These are phyloP conservation scores for Pegoplata infirma DNA, from an alignment of 2,888 invertebrate genomes.

Conservation along the genomic window DNA sequence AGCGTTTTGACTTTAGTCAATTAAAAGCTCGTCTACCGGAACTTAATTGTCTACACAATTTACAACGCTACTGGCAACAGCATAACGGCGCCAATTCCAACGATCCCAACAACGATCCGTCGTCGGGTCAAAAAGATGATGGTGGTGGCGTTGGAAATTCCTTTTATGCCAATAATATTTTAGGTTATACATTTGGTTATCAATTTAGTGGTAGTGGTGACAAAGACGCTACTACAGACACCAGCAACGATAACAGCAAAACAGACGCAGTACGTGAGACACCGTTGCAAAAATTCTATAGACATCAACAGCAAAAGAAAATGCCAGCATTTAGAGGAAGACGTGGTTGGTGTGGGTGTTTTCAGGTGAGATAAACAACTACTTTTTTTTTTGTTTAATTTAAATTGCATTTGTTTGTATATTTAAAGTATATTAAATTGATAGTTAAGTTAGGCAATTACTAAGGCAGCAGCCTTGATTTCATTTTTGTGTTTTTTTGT, in stretches of 20 bases:
- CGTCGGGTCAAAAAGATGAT: constrained; percentile 60
- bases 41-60: constrained; percentile 77
- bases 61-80: constrained; percentile 74
- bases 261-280: constrained; percentile 70
- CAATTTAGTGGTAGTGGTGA: constrained; percentile 68
- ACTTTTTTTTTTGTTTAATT: too few relatives aligned
- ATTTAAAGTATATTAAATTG: too few relatives aligned
- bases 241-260: constrained; percentile 32
- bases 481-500: not conserved
- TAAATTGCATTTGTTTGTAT: not conserved
- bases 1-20: constrained; percentile 79
- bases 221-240: constrained; percentile 65
- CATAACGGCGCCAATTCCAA: constrained; percentile 60
- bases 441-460: not conserved
- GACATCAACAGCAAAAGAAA: constrained; percentile 77
- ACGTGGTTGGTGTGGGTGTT: constrained; percentile 87
- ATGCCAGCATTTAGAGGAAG: constrained; percentile 84
- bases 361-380: constrained; percentile 84
- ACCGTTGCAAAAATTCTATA: constrained; percentile 77
- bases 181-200: constrained; percentile 76
- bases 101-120: constrained; percentile 55
- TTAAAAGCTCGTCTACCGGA: constrained; percentile 85
- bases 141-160: constrained; percentile 67
- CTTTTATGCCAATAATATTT: constrained; percentile 76
- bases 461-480: not conserved